Evolutionary conservation across 2,888 invertebrate species (phyloP).

Genomic region (Drosophila testacea): DNA sequence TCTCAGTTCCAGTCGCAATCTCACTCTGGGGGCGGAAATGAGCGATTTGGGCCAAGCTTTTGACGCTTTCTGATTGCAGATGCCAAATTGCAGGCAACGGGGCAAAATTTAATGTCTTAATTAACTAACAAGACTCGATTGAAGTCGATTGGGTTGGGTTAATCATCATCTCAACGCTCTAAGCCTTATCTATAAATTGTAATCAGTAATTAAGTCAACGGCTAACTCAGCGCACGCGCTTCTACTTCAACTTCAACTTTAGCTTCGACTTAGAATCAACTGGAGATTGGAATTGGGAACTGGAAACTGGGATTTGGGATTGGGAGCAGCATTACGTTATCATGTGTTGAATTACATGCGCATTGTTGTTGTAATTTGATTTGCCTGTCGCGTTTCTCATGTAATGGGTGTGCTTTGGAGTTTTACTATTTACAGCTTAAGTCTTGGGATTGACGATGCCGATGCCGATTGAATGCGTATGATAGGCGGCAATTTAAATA

Average conservation of each 20-base stretch:
- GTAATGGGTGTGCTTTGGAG: conserved; percentile 40
- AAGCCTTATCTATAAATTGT: conserved; percentile 80
- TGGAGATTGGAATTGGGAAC: conserved; percentile 9
- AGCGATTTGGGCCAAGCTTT: conserved; percentile 72
- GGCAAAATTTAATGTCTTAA: conserved; percentile 75
- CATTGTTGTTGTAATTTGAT: conserved; percentile 62
- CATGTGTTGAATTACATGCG: conserved; percentile 77
- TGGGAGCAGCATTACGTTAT: conserved; percentile 63
- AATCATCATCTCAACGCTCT: conserved; percentile 12
- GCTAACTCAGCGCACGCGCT: conserved; percentile 65
- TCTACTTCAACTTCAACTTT: conserved; percentile 19
- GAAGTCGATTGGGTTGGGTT: conserved; percentile 27
- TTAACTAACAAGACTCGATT: conserved; percentile 62
- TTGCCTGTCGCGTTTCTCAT: conserved; percentile 42
- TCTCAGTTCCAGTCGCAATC: background rate
- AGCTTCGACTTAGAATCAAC: conserved; percentile 29
- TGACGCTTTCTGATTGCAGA: conserved; percentile 50
- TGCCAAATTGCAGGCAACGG: conserved; percentile 58
- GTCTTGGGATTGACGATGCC: conserved; percentile 33
- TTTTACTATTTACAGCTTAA: conserved; percentile 34
- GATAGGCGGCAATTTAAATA: conserved; percentile 62
- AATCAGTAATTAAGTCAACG: conserved; percentile 82
- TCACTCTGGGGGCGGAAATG: conserved; percentile 73
- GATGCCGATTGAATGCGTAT: conserved; percentile 44
- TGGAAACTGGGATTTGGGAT: background rate